These are phyloP conservation scores for Eciton burchellii DNA, from an alignment of 1,140 invertebrate species.

Conservation along the genomic window DNA sequence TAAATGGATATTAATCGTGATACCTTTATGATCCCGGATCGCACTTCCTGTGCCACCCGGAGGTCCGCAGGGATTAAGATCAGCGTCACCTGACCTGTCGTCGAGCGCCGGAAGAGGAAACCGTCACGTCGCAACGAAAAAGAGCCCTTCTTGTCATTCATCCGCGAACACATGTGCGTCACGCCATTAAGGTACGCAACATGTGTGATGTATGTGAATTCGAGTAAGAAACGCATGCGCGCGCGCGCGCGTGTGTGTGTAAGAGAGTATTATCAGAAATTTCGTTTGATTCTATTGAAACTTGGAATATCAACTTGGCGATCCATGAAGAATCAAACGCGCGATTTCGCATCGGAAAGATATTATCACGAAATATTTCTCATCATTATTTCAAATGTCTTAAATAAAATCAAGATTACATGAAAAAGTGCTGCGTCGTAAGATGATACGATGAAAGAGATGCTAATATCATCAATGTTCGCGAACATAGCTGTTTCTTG, in stretches of 20 bases:
- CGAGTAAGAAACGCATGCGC: not conserved
- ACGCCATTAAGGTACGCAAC: constrained; percentile 56
- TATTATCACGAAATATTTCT: not conserved
- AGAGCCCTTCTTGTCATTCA: constrained; percentile 61
- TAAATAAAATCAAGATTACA: not conserved
- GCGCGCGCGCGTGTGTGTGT: no score
- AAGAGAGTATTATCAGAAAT: not conserved
- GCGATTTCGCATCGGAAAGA: not conserved
- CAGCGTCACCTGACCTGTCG: constrained; percentile 73
- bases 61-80: constrained; percentile 67
- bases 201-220: constrained; percentile 67
- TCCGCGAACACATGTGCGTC: constrained; percentile 69
- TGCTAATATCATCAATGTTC: not conserved
- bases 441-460: not conserved
- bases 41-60: constrained; percentile 68
- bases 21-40: constrained; percentile 26
- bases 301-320: not conserved
- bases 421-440: not conserved
- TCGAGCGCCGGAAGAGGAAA: constrained; percentile 75
- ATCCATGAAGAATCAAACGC: not conserved
- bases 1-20: constrained; percentile 58
- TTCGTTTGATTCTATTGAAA: not conserved
- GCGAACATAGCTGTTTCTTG: not conserved
- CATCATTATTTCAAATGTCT: not conserved
- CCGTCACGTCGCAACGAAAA: constrained; percentile 53